Evolutionary conservation across 2,797 vertebrate species (phyloP).

Genomic region (Morelia viridis): DNA sequence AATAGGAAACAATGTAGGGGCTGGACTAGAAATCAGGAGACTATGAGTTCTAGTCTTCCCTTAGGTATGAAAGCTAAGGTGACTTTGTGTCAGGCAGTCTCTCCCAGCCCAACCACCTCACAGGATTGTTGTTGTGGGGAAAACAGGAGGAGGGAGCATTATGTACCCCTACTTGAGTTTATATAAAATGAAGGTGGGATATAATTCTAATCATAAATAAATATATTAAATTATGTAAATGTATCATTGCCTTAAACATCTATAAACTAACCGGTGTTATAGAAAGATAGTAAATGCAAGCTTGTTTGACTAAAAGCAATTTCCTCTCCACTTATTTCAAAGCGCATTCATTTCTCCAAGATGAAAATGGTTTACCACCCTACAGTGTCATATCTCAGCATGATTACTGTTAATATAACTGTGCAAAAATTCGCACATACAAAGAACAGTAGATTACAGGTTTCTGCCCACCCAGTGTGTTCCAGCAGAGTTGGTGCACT

Average conservation of each 20-base stretch:
- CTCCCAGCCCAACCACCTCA: not conserved
- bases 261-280: not conserved
- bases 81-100: not conserved
- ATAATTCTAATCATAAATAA: not conserved
- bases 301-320: not conserved
- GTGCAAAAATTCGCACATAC: not conserved
- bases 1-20: not conserved
- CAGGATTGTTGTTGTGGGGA: not conserved
- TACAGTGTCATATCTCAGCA: not conserved
- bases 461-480: not conserved
- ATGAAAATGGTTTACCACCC: not conserved
- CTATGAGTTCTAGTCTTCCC: not conserved
- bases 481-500: not conserved
- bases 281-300: not conserved
- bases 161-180: not conserved
- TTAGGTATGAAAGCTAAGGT: not conserved
- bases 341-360: not conserved
- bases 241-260: not conserved
- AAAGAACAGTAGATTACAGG: not conserved
- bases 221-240: not conserved
- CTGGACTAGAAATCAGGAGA: not conserved
- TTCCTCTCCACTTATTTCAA: not conserved
- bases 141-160: not conserved
- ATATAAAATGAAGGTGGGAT: not conserved
- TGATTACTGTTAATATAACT: not conserved